Evolutionary conservation across 2,113 vertebrate species (phyloP).

Genomic region (Tragelaphus buxtoni): DNA sequence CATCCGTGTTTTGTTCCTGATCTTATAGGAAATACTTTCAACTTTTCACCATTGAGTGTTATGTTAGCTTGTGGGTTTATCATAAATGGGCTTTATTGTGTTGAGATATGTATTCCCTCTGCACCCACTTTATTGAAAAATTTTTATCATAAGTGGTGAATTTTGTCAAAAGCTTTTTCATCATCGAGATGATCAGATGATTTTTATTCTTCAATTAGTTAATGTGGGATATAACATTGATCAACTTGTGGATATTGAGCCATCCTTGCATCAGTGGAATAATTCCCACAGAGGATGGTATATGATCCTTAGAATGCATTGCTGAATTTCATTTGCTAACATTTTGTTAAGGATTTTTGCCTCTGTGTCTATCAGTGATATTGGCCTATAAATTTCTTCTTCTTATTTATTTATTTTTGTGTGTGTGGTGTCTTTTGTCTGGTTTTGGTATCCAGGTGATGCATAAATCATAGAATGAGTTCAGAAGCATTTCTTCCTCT

Average conservation of each 20-base stretch:
- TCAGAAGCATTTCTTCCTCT: background rate
- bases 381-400: background rate
- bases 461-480: background rate
- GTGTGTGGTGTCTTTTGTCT: background rate
- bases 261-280: background rate
- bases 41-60: background rate
- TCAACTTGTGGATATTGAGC: background rate
- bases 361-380: background rate
- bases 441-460: background rate
- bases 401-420: rapidly evolving
- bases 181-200: background rate
- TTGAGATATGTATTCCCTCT: background rate
- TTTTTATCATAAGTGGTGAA: background rate
- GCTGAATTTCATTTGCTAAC: background rate
- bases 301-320: background rate
- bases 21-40: background rate
- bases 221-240: background rate
- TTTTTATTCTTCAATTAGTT: background rate
- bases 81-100: background rate
- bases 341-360: background rate
- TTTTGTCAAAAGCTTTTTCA: background rate
- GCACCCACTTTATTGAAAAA: background rate
- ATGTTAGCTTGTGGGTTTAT: background rate
- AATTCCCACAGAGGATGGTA: background rate
- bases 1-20: background rate